Percentiles rank a stretch among this genome's conserved stretches.
Evolutionary conservation across 2,113 vertebrate species (phyloP).

Genomic region (Otis tarda): DNA sequence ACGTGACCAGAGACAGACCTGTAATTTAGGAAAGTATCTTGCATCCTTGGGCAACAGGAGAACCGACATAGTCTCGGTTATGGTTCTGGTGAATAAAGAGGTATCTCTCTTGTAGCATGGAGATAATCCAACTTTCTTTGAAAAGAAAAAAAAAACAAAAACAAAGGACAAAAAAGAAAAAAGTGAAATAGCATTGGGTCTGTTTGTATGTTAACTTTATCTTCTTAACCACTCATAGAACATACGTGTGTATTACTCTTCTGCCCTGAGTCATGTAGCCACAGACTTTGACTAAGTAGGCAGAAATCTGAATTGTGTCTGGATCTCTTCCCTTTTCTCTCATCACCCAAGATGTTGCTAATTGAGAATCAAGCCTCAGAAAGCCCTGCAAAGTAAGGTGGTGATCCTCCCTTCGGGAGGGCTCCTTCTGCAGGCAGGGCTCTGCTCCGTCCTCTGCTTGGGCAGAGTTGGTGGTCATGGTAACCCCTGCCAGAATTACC

Average conservation of each 20-base stretch:
- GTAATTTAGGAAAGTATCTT: neutral
- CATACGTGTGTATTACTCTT: neutral
- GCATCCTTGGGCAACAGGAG: neutral
- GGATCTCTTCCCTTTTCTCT: neutral
- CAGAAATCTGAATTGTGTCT: neutral
- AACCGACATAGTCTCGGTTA: too few relatives aligned
- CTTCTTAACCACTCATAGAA: neutral
- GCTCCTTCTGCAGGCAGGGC: neutral
- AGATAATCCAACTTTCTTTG: neutral
- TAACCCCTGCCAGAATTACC: too few relatives aligned
- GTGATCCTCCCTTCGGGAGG: neutral
- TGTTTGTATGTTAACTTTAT: neutral
- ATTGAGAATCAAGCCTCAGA: neutral
- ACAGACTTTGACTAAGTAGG: neutral
- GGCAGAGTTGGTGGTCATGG: too few relatives aligned
- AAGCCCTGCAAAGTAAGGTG: neutral
- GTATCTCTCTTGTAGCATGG: neutral
- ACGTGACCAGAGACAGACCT: neutral
- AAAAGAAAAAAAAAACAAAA: too few relatives aligned
- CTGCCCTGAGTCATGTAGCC: neutral
- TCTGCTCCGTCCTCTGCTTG: neutral
- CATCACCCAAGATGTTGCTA: too few relatives aligned
- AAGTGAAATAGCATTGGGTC: neutral
- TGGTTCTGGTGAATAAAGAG: neutral
- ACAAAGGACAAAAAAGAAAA: too few relatives aligned